Evolutionary conservation across 37 sponge, comb jelly and placozoan genomes (phyloP), one percentile per base, ranked within the genome.

Genomic region (Chondrosia reniformis): DNA sequence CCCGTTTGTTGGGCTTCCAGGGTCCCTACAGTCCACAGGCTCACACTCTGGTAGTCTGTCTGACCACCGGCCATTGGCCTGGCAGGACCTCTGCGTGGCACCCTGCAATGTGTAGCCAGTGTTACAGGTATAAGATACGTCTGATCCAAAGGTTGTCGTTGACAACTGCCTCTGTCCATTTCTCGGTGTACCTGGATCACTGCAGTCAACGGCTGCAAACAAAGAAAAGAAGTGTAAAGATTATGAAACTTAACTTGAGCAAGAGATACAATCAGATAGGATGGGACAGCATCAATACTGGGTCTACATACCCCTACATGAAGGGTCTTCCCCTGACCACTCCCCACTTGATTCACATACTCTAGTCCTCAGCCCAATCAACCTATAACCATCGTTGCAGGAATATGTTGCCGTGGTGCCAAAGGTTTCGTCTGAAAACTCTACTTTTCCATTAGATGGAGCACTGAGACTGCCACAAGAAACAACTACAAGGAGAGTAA

Each of bases 11-110:
- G 84, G 84, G 13, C 40, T 46, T 0, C 67, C 64, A 28, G 64
- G 73, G n/a, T 67, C 73, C 0, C 78, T 73, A 77, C 84, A 84
- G 45, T 77, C 56, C 3, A 77, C 30, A 0, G 55, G 77, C 40
- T 17, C 57, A 77, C 92, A 92, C 24, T 43, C 21, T 21, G 92
- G 92, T 15, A 66, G 62, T 19, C 10, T 34, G 34, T 85, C 87
- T 13, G 83, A 78, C 88, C 88, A 92, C 31, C 36, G 28, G 45
- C 92, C 92, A 79, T 63, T 67, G 15, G 52, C 28, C n/a, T 82
- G 80, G 55, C 81, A 67, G 25, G 41, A 32, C 61, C 55, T 49
- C 33, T 21, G 27, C 71, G 62, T 19, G 22, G 36, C 54, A 2
- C 83, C 76, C 10, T 36, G 45, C 55, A 76, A 42, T 1, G 41